phyloP scores from a whole-genome alignment of 2,888 invertebrate genomes.

The Silvanus unidentatus region DNA sequence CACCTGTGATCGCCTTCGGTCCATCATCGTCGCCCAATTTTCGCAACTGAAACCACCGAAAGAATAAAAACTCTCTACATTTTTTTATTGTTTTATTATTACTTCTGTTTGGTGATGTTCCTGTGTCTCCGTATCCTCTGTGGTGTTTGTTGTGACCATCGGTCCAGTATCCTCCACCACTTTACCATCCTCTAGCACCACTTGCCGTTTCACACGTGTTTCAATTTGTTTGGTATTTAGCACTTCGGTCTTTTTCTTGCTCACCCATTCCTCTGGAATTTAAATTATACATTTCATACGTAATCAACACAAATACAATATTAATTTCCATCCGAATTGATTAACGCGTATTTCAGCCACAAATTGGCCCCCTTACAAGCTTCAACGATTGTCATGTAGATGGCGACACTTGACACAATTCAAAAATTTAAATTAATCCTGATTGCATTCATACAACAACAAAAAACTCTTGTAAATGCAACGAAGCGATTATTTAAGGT shows the following conservation, averaged over 20 bases:
- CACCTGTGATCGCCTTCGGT: constrained; percentile 26
- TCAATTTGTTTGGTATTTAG: constrained; percentile 88
- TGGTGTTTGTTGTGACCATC: constrained; percentile 84
- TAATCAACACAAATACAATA: constrained; percentile 7
- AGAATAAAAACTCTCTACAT: constrained; percentile 5
- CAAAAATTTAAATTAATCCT: too few species aligned
- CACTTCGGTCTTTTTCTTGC: constrained; percentile 82
- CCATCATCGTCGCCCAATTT: constrained; percentile 42
- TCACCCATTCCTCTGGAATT: constrained; percentile 92
- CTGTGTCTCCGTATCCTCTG: constrained; percentile 84
- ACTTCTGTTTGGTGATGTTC: constrained; percentile 85
- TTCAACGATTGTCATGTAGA: too few species aligned
- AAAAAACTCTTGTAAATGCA: too few species aligned
- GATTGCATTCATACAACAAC: too few species aligned
- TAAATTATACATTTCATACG: constrained; percentile 32
- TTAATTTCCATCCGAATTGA: too few species aligned
- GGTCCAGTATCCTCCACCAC: constrained; percentile 87
- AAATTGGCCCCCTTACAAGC: not conserved
- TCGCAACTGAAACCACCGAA: constrained; percentile 36
- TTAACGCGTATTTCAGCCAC: not conserved
- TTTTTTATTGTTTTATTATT: constrained; percentile 7
- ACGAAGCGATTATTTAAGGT: not conserved
- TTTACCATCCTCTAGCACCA: constrained; percentile 84
- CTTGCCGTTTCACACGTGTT: constrained; percentile 81
- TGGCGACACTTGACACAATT: too few species aligned